Base-by-base conservation (phyloP, 2,888 invertebrate species). In the Nezara viridula region DNA sequence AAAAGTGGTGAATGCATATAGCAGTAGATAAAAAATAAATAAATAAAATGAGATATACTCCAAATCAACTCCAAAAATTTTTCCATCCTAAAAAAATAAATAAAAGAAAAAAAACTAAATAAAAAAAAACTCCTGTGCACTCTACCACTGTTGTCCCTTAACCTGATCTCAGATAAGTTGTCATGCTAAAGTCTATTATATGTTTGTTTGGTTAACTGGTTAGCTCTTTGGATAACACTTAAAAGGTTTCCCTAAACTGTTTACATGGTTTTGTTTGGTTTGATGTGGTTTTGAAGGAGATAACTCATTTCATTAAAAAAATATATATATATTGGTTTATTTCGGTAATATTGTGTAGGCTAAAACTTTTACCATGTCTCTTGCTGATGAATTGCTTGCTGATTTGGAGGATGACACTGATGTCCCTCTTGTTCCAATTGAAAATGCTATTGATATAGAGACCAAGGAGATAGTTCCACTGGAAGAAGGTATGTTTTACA, bases 351-450 rank as follows among this genome's bases (percentile, higher is more conserved):
- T 16, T 66, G 32, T 73, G 21, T 73, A 73, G 21, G 32, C 0
- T 21, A 81, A 3, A 44, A 12, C 40, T 24, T 12, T 6, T 4
- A n/a, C 44, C 19, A 99, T 99, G 99, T 99, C 99, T 92, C 94
- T 99, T 91, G 99, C 99, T 0, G 99, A 99, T 92, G 99, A 99
- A 94, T 94, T 99, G 91, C 94, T 99, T 89, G 99, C 99, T 44
- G 99, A 99, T 95, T 95, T 99, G 91, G 99, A 99, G 93, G 95
- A 95, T 91, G 95, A 95, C 91, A 95, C 95, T 92, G 95, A 95
- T 81, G 90, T 91, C 44, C 90, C 91, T 37, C 27, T 89, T 27
- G 66, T 89, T 24, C 37, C 81, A 40, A 47, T 81, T 24, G 73
- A 77, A 19, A 40, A 73, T 44, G 47, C 12, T 10, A 16, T 85